Evolutionary conservation across 2,888 invertebrate genomes (phyloP), one percentile per base, ranked within the genome.

Genomic region (Chaetoderma sp.): DNA sequence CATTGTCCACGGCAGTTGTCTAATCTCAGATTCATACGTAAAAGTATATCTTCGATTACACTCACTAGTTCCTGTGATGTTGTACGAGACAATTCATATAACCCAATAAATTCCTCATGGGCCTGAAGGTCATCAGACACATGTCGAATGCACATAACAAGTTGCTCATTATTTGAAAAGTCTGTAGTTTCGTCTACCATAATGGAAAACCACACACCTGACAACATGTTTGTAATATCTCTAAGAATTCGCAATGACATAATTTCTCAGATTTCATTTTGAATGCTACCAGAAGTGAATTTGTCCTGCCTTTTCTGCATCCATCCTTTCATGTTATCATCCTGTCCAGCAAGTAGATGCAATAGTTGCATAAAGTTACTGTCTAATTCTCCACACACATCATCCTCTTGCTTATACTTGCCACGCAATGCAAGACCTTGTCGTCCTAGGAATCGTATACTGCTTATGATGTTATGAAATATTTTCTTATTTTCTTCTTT

Each of bases 71-170:
- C 65, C 47, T 49, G 28, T 5, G 72, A 30, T 18, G 70, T 59
- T 8, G 61, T 70, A 8, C 60, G 63, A 2, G 45, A 54, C n/a
- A 70, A 52, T 16, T 44, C 32, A 36, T 68, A 60, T 25, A 75
- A 49, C 28, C 74, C 71, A 50, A 76, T 57, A 44, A 76, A 72
- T 10, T 74, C 72, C 32, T 77, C 73, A 3, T 70, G 67, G 27
- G 60, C 67, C n/a, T 52, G 45, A 10, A 74, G 44, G 32, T 71
- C 45, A 49, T 58, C 44, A 25, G 70, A 63, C 2, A 74, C 68
- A 23, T 65, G 70, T 45, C 72, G 57, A 10, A 76, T 1, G 6
- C 68, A 68, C 33, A 72, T 36, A 27, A 72, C 73, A 42, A 74
- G 50, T 58, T 76, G 75, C 47, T 77, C 73, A 23, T 59, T 54